A percentile compares a stretch with the other conserved stretches of the same genome.
phyloP scores from a whole-genome alignment of 2,113 vertebrate genomes.

The Okapia johnstoni region DNA sequence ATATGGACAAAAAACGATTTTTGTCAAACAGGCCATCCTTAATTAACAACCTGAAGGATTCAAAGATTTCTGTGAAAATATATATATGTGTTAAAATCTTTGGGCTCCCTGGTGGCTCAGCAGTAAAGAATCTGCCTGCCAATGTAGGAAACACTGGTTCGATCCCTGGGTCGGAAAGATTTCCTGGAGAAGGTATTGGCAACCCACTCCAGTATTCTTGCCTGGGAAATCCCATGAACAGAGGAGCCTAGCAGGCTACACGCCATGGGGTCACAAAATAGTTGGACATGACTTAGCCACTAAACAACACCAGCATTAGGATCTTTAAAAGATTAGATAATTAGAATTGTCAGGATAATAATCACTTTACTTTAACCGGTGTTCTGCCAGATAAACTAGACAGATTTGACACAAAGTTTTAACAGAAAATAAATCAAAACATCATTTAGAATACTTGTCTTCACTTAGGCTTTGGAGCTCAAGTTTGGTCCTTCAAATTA shows the following conservation, averaged over 20 bases:
- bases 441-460: neutral
- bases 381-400: neutral
- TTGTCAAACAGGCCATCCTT: neutral
- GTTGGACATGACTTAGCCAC: neutral
- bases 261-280: neutral
- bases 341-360: neutral
- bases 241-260: neutral
- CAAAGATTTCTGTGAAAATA: neutral
- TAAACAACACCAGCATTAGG: neutral
- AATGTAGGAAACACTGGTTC: neutral
- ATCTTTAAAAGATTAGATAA: neutral
- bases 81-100: neutral
- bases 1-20: neutral
- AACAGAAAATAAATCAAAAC: slow-evolving; percentile 20
- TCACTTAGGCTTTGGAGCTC: neutral
- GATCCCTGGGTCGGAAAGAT: neutral
- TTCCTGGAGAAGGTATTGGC: neutral
- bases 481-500: neutral
- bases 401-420: neutral
- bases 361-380: neutral
- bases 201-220: neutral
- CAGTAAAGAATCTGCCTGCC: neutral
- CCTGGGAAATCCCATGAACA: neutral
- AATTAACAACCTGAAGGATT: neutral
- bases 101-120: neutral